Base-by-base conservation (phyloP, 2,113 vertebrate species). In the Chaetodon trifascialis region DNA sequence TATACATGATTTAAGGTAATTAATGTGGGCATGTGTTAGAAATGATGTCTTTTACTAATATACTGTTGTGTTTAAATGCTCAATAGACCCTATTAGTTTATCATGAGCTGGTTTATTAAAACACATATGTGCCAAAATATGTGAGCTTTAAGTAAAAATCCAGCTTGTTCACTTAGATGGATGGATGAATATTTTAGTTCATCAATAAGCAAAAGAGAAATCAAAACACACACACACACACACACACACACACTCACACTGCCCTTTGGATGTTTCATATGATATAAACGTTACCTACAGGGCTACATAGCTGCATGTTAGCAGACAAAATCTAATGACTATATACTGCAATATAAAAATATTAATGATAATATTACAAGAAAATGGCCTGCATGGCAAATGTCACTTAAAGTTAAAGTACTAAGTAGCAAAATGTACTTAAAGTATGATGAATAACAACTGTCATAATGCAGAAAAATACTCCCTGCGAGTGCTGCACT, bases 1-100 rank as follows among this genome's bases (percentile, higher is more conserved):
- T 17, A 62, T 23, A n/a, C 19, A 74, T 10, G 14, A 54, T 58
- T 47, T 30, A 25, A 82, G 71, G 14, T 52, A 11, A 65, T 71
- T 44, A 36, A 51, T 79, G 25, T 14, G 4, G 5, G 1, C 19
- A 56, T 17, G 47, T 21, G 59, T 38, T 23, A 36, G 5, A 36
- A 2, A 67, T 60, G 5, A 36, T 23, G 30, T 62, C 11, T 49
- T 73, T n/a, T 36, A 21, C 11, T 34, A 19, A 47, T 25, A 56
- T 30, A 25, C 11, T 46, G 38, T 7, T 21, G 42, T 25, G 3
- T 30, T 30, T 30, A 30, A 30, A 3, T 44, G 16, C 30, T 38
- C 14, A 38, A 0, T 1, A 56, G 54, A 12, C 52, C 21, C 2
- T 7, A 11, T 58, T 34, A 3, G 54, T 19, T 70, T 68, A 3